Percentiles rank a stretch among this genome's conserved stretches.
Evolutionary conservation across 2,888 invertebrate genomes (phyloP).

Genomic region (Tipula vernalis): DNA sequence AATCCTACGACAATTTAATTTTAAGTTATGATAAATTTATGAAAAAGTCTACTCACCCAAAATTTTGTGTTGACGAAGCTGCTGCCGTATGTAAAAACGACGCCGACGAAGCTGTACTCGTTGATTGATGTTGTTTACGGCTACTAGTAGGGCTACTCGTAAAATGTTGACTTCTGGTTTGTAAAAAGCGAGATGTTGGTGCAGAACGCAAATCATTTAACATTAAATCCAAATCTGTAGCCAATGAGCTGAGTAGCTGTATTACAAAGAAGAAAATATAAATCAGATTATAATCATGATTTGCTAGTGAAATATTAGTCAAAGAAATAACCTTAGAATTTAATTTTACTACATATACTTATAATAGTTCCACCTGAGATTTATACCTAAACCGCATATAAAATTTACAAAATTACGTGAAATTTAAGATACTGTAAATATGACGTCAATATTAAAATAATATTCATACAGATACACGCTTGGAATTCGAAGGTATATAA

Average conservation of each 20-base stretch:
- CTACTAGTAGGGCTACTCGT: neutral
- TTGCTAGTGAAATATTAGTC: too few relatives aligned
- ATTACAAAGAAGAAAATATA: neutral
- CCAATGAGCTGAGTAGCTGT: slow-evolving; percentile 66
- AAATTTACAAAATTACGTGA: too few relatives aligned
- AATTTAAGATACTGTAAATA: too few relatives aligned
- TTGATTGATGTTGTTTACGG: slow-evolving; percentile 12
- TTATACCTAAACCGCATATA: too few relatives aligned
- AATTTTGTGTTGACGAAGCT: neutral
- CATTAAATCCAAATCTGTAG: slow-evolving; percentile 76
- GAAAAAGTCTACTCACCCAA: neutral
- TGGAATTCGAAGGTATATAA: too few relatives aligned
- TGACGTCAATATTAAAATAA: too few relatives aligned
- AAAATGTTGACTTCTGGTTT: slow-evolving; percentile 14
- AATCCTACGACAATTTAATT: neutral
- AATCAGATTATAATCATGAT: neutral
- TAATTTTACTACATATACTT: too few relatives aligned
- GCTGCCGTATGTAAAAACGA: neutral
- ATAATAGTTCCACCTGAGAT: too few relatives aligned
- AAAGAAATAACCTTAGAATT: neutral
- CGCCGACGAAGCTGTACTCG: neutral
- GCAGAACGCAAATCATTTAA: slow-evolving; percentile 68
- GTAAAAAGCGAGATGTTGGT: slow-evolving; percentile 28
- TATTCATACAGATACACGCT: too few relatives aligned
- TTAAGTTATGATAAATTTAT: neutral